Conservation (phyloP, 2,888 invertebrate species). For the Strigamia transsilvanica region DNA sequence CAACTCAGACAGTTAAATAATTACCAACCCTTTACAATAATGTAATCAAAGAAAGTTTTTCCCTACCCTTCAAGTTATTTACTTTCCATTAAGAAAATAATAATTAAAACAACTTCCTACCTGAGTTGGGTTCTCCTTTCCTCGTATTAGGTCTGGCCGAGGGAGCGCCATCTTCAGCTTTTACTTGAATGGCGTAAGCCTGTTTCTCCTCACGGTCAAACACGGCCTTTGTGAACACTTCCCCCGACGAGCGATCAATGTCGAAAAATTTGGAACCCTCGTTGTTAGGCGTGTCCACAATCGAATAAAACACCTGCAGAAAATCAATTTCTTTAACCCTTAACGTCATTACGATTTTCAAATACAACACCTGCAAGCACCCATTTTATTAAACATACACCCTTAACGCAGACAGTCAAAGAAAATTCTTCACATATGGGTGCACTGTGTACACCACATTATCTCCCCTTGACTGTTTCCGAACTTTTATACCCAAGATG, state of each 20-base stretch:
- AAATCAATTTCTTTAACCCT: constrained; percentile 54
- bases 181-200: constrained; percentile 96
- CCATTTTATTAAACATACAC: not conserved
- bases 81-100: not conserved
- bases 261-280: constrained; percentile 96
- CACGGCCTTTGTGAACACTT: constrained; percentile 92
- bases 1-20: not conserved
- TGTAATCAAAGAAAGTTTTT: not conserved
- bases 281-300: constrained; percentile 88
- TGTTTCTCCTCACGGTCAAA: constrained; percentile 96
- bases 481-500: no score
- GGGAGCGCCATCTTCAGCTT: constrained; percentile 95
- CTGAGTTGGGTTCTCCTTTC: constrained; percentile 93
- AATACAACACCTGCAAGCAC: not conserved
- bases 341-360: not conserved
- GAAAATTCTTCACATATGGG: no score
- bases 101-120: constrained; percentile 66
- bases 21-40: not conserved
- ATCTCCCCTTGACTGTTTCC: no score
- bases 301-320: constrained; percentile 87
- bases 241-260: constrained; percentile 94
- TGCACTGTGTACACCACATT: no score
- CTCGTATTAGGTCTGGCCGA: constrained; percentile 90
- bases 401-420: not conserved
- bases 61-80: not conserved